A percentile compares a stretch with the other conserved stretches of the same genome.
phyloP scores from a whole-genome alignment of 2,113 vertebrate genomes.

The Erpornis zantholeuca region DNA sequence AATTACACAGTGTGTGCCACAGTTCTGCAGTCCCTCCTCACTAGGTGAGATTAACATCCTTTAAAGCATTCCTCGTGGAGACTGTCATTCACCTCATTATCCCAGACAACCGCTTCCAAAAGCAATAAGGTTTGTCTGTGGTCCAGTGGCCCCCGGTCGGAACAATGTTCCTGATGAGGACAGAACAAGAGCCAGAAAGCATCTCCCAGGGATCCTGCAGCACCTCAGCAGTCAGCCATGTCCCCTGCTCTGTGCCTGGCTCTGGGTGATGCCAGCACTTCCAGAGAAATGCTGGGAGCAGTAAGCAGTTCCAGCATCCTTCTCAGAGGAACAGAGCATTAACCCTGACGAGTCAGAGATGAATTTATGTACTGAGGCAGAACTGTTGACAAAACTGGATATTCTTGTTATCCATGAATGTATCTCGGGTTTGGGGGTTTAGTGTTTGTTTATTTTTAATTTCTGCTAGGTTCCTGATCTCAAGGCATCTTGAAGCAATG shows the following conservation, averaged over 20 bases:
- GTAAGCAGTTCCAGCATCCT: neutral
- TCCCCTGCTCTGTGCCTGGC: neutral
- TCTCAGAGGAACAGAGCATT: neutral
- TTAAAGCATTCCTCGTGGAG: conserved; percentile 14
- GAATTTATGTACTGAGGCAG: neutral
- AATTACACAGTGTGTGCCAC: neutral
- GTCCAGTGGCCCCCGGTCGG: neutral
- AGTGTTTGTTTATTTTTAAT: neutral
- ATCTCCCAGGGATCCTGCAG: neutral
- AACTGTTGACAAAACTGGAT: neutral
- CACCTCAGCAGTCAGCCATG: neutral
- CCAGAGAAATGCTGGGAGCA: neutral
- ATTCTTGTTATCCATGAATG: neutral
- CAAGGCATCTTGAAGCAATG: neutral
- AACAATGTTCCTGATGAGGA: neutral
- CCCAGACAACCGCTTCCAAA: neutral
- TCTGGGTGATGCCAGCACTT: neutral
- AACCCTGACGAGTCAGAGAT: neutral
- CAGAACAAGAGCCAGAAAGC: conserved; percentile 5
- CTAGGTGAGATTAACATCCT: conserved; percentile 45
- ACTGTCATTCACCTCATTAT: conserved; percentile 44
- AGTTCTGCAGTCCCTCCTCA: conserved; percentile 3
- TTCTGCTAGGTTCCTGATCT: neutral
- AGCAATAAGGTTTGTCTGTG: conserved; percentile 8
- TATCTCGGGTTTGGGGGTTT: neutral